A percentile compares a stretch with the other conserved stretches of the same genome.
These are phyloP conservation scores for Saturnia pavonia DNA, from an alignment of 2,888 invertebrate species.

Conservation along the genomic window DNA sequence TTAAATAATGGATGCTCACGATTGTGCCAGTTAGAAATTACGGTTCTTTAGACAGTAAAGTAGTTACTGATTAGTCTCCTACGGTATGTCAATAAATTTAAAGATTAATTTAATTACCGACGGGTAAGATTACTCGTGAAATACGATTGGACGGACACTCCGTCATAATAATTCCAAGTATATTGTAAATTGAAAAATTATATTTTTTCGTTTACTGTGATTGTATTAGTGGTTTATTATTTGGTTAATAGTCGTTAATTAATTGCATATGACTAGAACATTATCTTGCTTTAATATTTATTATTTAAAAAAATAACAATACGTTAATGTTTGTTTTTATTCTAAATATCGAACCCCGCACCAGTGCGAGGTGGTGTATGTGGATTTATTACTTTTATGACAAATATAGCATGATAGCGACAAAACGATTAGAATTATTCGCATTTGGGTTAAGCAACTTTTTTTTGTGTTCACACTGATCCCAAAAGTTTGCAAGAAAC, in stretches of 20 bases:
- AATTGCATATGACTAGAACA: conserved; percentile 43
- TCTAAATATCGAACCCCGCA: not conserved
- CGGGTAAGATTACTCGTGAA: conserved; percentile 32
- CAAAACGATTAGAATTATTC: not conserved
- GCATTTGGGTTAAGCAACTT: no score
- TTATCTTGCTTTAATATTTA: conserved; percentile 14
- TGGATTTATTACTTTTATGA: not conserved
- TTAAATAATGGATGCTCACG: conserved; percentile 72
- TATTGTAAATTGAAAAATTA: conserved; percentile 38
- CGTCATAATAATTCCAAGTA: conserved; percentile 61
- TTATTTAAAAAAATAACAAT: not conserved
- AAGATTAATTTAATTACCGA: conserved; percentile 30
- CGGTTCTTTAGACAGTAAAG: conserved; percentile 61
- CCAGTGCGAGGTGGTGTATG: conserved; percentile 2
- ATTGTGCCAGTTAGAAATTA: conserved; percentile 75
- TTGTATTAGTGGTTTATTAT: conserved; percentile 67
- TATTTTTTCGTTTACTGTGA: conserved; percentile 56
- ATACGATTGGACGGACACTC: conserved; percentile 14
- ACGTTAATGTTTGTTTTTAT: not conserved
- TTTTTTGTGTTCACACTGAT: no score
- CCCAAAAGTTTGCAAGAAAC: no score
- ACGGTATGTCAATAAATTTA: conserved; percentile 45
- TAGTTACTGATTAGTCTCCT: conserved; percentile 61
- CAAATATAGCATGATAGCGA: not conserved
- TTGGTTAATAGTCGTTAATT: conserved; percentile 52